phyloP scores from a whole-genome alignment of 2,888 invertebrate genomes.

The Plebejus melissa region DNA sequence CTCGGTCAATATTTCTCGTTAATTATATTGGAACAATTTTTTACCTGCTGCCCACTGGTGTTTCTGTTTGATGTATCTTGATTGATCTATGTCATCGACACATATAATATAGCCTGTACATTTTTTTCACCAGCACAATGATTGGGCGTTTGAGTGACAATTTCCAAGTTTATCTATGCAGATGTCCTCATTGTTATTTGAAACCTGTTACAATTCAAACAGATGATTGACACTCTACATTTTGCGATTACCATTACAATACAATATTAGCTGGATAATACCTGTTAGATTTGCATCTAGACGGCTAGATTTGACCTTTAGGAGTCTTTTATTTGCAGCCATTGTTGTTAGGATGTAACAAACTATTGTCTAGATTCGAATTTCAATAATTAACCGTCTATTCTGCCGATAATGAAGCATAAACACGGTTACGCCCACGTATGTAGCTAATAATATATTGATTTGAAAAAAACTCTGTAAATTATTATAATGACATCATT shows the following conservation, averaged over 20 bases:
- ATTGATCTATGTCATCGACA: slow-evolving; percentile 45
- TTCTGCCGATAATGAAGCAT: slow-evolving; percentile 38
- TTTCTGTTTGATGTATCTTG: slow-evolving; percentile 49
- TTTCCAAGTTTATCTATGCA: slow-evolving; percentile 61
- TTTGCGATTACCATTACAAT: slow-evolving; percentile 49
- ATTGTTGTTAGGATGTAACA: slow-evolving; percentile 51
- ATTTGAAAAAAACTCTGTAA: slow-evolving; percentile 2
- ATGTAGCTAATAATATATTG: slow-evolving; percentile 8
- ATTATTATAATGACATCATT: slow-evolving; percentile 23
- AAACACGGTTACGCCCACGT: slow-evolving; percentile 38
- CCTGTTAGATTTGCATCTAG: slow-evolving; percentile 52
- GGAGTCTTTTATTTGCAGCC: slow-evolving; percentile 45
- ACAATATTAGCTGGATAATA: slow-evolving; percentile 49
- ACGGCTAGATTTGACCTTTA: slow-evolving; percentile 55
- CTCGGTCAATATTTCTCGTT: slow-evolving; percentile 62
- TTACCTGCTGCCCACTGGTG: slow-evolving; percentile 42
- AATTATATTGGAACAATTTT: slow-evolving; percentile 64
- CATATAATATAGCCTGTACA: slow-evolving; percentile 46
- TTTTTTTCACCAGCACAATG: slow-evolving; percentile 46
- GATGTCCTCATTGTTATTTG: slow-evolving; percentile 66
- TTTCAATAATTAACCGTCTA: slow-evolving; percentile 35
- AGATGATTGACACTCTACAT: slow-evolving; percentile 58
- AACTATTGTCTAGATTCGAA: slow-evolving; percentile 37
- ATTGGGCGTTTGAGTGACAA: slow-evolving; percentile 60
- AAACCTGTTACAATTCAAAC: slow-evolving; percentile 55